These are phyloP conservation scores for Bimastos eiseni DNA, from an alignment of 2,888 invertebrate genomes.

Conservation along the genomic window DNA sequence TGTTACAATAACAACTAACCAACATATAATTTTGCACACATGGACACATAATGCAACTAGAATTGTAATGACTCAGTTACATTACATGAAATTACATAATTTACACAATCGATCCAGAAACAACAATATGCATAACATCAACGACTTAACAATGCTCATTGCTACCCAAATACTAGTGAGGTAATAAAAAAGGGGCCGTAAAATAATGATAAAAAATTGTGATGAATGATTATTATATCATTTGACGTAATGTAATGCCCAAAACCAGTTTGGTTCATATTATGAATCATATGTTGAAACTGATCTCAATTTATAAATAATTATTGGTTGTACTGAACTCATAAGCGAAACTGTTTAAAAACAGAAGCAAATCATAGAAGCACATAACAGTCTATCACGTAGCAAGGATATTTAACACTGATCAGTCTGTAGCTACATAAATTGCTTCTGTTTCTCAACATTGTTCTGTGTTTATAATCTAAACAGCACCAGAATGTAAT, in stretches of 20 bases:
- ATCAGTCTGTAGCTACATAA: conserved; percentile 1
- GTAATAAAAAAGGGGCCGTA: background rate
- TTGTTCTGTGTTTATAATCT: background rate
- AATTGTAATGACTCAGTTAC: background rate
- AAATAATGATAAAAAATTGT: background rate
- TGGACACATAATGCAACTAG: background rate
- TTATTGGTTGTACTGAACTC: background rate
- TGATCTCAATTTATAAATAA: too few relatives aligned
- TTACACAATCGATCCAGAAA: background rate
- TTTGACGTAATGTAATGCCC: background rate
- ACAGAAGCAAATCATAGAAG: conserved; percentile 13
- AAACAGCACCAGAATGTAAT: conserved; percentile 3
- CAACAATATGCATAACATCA: background rate
- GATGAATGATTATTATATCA: background rate
- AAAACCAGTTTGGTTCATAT: conserved; percentile 13
- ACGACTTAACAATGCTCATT: background rate
- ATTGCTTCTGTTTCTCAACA: conserved; percentile 13
- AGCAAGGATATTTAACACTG: background rate
- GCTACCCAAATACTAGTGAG: background rate
- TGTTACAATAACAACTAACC: background rate
- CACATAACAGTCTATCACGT: background rate
- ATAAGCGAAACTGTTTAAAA: background rate
- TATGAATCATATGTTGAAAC: background rate
- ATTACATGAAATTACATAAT: background rate
- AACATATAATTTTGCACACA: background rate